Evolutionary conservation across 2,888 invertebrate genomes (phyloP).

Genomic region (Atethmia centrago): DNA sequence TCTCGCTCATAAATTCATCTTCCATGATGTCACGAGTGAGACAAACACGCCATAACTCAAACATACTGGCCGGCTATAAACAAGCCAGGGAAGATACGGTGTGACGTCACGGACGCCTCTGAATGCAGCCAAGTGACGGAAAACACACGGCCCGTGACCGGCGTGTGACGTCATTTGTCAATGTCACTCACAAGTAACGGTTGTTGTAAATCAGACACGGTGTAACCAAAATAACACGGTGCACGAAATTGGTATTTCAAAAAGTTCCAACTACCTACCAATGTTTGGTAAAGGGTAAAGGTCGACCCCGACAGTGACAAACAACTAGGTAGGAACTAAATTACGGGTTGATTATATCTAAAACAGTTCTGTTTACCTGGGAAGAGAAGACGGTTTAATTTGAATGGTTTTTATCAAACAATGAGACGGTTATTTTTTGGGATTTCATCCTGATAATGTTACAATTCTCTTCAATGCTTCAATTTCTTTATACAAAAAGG

Average conservation of each 20-base stretch:
- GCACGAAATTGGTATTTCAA: conserved; percentile 58
- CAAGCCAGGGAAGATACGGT: conserved; percentile 76
- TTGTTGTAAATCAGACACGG: conserved; percentile 80
- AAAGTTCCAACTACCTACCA: conserved; percentile 60
- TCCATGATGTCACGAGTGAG: conserved; percentile 72
- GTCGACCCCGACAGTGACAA: conserved; percentile 60
- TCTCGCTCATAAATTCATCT: conserved; percentile 78
- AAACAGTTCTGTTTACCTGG: conserved; percentile 61
- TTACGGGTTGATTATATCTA: conserved; percentile 57
- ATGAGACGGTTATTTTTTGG: conserved; percentile 9
- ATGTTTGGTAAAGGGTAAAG: conserved; percentile 60
- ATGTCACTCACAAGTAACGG: conserved; percentile 79
- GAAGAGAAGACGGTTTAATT: conserved; percentile 54
- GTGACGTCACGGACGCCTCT: conserved; percentile 69
- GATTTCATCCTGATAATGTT: neutral
- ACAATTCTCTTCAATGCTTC: neutral
- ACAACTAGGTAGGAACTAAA: conserved; percentile 60
- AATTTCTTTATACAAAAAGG: neutral
- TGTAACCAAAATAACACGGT: conserved; percentile 58
- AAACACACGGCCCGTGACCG: conserved; percentile 81
- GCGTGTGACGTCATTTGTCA: conserved; percentile 84
- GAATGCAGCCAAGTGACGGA: conserved; percentile 76
- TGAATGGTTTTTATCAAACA: conserved; percentile 29
- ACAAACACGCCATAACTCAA: conserved; percentile 82
- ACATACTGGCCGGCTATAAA: conserved; percentile 77